Conservation (phyloP, 2,113 vertebrate species). For the Centropus unirufus region DNA sequence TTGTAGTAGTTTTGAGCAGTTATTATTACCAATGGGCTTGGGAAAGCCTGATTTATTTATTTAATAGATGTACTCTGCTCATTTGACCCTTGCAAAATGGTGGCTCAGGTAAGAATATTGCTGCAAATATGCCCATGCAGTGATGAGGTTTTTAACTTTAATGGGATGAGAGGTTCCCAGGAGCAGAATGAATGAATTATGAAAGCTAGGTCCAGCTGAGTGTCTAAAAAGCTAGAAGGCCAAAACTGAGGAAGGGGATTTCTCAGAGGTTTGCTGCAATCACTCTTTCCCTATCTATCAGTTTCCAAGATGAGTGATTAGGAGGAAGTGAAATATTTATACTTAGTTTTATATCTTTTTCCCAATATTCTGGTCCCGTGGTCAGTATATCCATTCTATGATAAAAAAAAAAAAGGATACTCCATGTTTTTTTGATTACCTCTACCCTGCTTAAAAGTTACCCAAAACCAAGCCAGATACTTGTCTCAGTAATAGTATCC, state of each 20-base stretch:
- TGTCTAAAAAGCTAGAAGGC: neutral
- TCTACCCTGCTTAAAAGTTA: neutral
- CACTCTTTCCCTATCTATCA: neutral
- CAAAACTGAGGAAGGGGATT: neutral
- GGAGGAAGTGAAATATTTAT: neutral
- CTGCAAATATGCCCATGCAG: neutral
- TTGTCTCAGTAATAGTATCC: too few relatives aligned
- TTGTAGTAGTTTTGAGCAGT: neutral
- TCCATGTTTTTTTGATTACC: neutral
- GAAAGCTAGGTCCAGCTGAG: accelerated
- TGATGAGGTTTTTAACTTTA: neutral
- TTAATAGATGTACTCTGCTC: neutral
- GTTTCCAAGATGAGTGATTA: neutral
- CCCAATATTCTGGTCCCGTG: neutral
- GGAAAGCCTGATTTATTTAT: neutral
- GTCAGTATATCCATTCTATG: too few relatives aligned
- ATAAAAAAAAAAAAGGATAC: neutral
- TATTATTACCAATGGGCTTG: neutral
- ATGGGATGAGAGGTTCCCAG: neutral
- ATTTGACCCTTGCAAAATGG: neutral
- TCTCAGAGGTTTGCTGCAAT: neutral
- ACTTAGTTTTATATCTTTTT: neutral
- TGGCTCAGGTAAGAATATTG: neutral
- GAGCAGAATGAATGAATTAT: neutral
- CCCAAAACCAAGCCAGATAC: neutral